Percentiles rank a stretch among this genome's conserved stretches.
Evolutionary conservation across 2,888 invertebrate species (phyloP).

Genomic region (Tanytarsus gracilentus): DNA sequence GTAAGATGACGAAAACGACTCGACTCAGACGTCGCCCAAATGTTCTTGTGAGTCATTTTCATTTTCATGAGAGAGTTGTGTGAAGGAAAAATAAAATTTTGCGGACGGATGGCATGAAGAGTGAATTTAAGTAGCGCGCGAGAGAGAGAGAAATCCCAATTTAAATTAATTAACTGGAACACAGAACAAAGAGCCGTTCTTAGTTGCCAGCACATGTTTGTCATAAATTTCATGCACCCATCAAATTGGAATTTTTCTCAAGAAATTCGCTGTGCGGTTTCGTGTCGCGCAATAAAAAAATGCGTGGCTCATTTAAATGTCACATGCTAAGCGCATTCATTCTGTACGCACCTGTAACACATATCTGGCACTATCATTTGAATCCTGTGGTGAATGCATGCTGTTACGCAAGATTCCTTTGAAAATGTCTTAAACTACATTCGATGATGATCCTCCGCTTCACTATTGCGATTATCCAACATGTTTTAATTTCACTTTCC

Average conservation of each 20-base stretch:
- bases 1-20: background rate
- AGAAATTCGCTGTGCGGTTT: background rate
- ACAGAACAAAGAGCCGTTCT: background rate
- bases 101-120: background rate
- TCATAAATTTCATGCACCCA: slow-evolving; percentile 4
- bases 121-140: background rate
- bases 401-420: slow-evolving; percentile 20
- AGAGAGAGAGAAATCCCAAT: slow-evolving; percentile 14
- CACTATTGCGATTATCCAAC: slow-evolving; percentile 13
- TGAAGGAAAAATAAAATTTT: background rate
- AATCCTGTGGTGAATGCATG: slow-evolving; percentile 32
- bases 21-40: too few species aligned
- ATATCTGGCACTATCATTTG: slow-evolving; percentile 44
- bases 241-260: background rate
- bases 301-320: background rate
- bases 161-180: slow-evolving; percentile 23
- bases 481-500: slow-evolving; percentile 2
- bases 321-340: background rate
- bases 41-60: too few species aligned
- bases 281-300: background rate
- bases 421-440: slow-evolving; percentile 6
- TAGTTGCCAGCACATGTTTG: background rate
- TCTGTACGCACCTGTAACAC: slow-evolving; percentile 58
- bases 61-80: too few species aligned
- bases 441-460: too few species aligned